Evolutionary conservation across 2,797 vertebrate species (phyloP).

Genomic region (Hippopotamyrus pictus): DNA sequence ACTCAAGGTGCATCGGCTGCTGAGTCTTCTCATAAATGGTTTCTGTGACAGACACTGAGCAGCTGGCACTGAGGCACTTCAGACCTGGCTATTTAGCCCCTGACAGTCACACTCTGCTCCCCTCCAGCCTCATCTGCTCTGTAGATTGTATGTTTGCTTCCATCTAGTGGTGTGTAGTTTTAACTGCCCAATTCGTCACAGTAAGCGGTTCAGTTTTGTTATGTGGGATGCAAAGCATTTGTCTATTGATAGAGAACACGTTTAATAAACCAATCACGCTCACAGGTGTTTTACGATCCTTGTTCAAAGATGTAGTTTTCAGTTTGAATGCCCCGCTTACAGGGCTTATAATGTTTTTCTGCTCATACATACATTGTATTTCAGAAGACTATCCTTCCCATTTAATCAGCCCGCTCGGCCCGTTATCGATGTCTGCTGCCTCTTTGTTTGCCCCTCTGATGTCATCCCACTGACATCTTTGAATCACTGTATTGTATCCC

Average conservation of each 20-base stretch:
- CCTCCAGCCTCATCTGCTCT: neutral
- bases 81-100: neutral
- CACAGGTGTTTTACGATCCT: neutral
- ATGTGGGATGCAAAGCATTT: neutral
- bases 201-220: neutral
- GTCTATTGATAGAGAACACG: neutral
- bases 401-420: neutral
- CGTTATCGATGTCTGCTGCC: neutral
- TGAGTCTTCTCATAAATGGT: neutral
- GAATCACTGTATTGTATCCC: neutral
- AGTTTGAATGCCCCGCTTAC: neutral
- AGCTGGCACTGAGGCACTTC: neutral
- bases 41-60: neutral
- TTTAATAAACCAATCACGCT: neutral
- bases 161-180: neutral
- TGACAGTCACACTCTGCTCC: neutral
- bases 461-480: neutral
- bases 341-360: neutral
- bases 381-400: neutral
- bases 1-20: neutral
- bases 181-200: neutral
- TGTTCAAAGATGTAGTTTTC: neutral
- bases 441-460: neutral
- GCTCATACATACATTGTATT: neutral
- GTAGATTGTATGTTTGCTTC: neutral